Conservation (phyloP, 2,888 invertebrate species). For the Ommatoiulus sabulosus region DNA sequence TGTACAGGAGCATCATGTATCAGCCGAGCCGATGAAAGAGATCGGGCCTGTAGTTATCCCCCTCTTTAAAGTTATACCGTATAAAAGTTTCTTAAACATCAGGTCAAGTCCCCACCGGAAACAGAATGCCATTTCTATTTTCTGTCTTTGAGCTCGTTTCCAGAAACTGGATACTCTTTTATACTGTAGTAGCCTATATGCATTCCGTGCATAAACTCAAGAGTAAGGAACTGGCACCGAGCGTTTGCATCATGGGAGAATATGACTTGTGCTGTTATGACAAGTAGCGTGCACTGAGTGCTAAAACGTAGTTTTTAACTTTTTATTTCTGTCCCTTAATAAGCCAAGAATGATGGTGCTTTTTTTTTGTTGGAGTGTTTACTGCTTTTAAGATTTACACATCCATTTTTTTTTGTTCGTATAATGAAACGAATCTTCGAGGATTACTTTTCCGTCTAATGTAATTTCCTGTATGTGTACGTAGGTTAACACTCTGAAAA, state of each 20-base stretch:
- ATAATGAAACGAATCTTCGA: slow-evolving; percentile 18
- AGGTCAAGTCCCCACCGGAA: slow-evolving; percentile 27
- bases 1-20: neutral
- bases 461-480: slow-evolving; percentile 11
- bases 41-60: neutral
- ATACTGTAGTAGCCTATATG: slow-evolving; percentile 6
- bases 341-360: slow-evolving; percentile 12
- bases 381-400: slow-evolving; percentile 34
- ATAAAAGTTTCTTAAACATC: slow-evolving; percentile 9
- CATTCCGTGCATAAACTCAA: neutral
- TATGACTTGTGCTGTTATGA: slow-evolving; percentile 24
- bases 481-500: slow-evolving; percentile 20
- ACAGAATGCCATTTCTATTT: slow-evolving; percentile 21
- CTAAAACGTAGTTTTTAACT: neutral
- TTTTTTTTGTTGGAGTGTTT: neutral
- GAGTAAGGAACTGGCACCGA: neutral
- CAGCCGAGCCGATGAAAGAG: neutral
- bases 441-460: neutral
- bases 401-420: neutral
- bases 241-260: neutral
- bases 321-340: slow-evolving; percentile 25
- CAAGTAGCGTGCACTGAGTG: slow-evolving; percentile 27
- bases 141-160: slow-evolving; percentile 34
- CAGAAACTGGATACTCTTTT: neutral
- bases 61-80: neutral